These are phyloP conservation scores for Microcebus murinus DNA, from an alignment of 2,113 vertebrate species.

Conservation along the genomic window DNA sequence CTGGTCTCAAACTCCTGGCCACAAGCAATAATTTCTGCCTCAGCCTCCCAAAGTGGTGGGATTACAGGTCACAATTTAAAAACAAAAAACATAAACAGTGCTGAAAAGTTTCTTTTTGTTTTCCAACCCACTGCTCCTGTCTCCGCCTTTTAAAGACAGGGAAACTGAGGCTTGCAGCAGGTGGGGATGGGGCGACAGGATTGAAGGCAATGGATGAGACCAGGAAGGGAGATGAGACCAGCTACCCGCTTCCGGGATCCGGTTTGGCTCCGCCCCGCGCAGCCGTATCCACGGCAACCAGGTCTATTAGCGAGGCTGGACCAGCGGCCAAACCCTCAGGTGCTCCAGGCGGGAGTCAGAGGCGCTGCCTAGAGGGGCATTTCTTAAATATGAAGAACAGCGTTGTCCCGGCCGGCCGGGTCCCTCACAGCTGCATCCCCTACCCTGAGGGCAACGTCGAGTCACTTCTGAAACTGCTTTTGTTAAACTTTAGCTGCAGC, in stretches of 20 bases:
- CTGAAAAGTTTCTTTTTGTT: neutral
- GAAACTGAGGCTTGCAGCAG: neutral
- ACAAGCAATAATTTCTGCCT: too few relatives aligned
- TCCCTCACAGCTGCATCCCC: neutral
- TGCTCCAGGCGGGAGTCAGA: neutral
- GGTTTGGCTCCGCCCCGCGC: neutral
- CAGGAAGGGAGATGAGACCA: neutral
- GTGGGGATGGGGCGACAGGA: neutral
- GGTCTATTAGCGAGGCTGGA: accelerated
- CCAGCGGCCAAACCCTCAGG: neutral
- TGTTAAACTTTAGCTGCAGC: neutral
- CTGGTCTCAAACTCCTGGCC: too few relatives aligned
- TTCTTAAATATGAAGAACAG: neutral
- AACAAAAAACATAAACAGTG: neutral
- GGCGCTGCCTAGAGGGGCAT: too few relatives aligned
- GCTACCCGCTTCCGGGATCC: accelerated
- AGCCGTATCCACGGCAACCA: neutral
- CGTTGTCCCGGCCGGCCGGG: accelerated
- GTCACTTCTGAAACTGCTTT: neutral
- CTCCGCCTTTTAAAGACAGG: neutral
- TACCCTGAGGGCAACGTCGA: too few relatives aligned
- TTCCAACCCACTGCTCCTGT: neutral
- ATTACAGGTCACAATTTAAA: too few relatives aligned
- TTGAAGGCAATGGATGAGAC: neutral
- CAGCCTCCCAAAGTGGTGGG: too few relatives aligned